A percentile compares a stretch with the other conserved stretches of the same genome.
These are phyloP conservation scores for Drosophila pseudotalamancana DNA, from an alignment of 2,888 invertebrate genomes.

Conservation along the genomic window DNA sequence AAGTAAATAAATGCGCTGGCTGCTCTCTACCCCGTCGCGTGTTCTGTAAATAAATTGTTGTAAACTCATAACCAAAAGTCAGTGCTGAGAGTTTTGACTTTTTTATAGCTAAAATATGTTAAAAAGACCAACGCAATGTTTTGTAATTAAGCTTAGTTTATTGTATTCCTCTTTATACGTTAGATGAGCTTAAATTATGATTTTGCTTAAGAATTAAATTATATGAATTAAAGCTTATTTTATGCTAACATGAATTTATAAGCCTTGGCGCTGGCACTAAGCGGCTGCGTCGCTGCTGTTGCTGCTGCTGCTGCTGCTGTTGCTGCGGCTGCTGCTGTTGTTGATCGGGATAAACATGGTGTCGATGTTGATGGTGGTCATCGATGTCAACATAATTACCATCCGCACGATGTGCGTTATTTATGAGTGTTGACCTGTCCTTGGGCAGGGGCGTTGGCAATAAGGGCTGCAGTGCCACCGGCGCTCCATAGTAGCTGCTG, in stretches of 20 bases:
- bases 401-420: constrained; percentile 50
- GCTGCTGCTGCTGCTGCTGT: constrained; percentile 28
- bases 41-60: neutral
- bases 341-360: constrained; percentile 28
- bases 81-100: constrained; percentile 23
- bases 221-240: constrained; percentile 52
- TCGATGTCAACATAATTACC: constrained; percentile 72
- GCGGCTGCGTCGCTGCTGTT: constrained; percentile 43
- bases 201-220: constrained; percentile 15
- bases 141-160: constrained; percentile 13
- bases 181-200: constrained; percentile 3
- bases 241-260: constrained; percentile 81
- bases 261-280: constrained; percentile 49
- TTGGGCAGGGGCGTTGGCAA: constrained; percentile 73
- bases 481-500: constrained; percentile 71
- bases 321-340: constrained; percentile 28
- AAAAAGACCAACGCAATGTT: neutral
- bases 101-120: neutral
- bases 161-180: constrained; percentile 7
- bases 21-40: neutral
- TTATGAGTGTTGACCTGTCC: constrained; percentile 39
- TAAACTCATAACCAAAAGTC: neutral
- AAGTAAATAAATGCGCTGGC: neutral
- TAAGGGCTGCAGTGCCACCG: constrained; percentile 83
- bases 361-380: constrained; percentile 30